Evolutionary conservation across 92 coral and sea anemone species (phyloP).

Genomic region (Plumapathes pennacea): DNA sequence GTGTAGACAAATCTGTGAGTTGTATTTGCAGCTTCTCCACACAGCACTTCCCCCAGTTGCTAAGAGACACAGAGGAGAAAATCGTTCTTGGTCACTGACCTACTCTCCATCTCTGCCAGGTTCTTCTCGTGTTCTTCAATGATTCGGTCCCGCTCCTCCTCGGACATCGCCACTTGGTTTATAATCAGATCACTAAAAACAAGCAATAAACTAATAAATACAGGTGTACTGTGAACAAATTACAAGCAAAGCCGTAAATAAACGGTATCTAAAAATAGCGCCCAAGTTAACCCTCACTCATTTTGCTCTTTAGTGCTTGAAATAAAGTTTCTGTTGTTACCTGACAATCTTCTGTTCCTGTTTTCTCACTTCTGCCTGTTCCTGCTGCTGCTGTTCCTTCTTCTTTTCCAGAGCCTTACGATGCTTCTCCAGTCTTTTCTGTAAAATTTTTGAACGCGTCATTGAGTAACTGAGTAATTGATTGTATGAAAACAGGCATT

Average conservation of each 20-base stretch:
- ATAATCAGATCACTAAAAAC: slow-evolving; percentile 76
- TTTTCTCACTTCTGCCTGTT: slow-evolving; percentile 76
- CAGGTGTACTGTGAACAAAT: background rate
- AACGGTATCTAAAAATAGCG: background rate
- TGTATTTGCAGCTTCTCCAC: no score
- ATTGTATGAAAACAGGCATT: no score
- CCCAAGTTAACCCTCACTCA: background rate
- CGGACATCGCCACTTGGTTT: slow-evolving; percentile 93
- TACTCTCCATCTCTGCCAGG: slow-evolving; percentile 88
- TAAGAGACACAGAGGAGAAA: no score
- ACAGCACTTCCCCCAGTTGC: no score
- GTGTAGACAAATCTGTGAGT: no score
- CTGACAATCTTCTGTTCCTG: slow-evolving; percentile 86
- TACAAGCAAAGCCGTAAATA: background rate
- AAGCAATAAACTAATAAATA: background rate
- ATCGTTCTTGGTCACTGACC: no score
- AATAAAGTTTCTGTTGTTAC: slow-evolving; percentile 23
- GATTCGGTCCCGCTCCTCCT: slow-evolving; percentile 85
- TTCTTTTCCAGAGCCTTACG: slow-evolving; percentile 73
- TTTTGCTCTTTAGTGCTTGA: background rate
- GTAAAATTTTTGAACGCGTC: background rate
- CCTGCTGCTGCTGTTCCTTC: slow-evolving; percentile 70
- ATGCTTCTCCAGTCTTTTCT: slow-evolving; percentile 76
- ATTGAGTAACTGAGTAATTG: no score
- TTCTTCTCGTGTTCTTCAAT: slow-evolving; percentile 92